These are phyloP conservation scores for Donacobius atricapilla DNA, from an alignment of 2,113 vertebrate species.

Conservation along the genomic window DNA sequence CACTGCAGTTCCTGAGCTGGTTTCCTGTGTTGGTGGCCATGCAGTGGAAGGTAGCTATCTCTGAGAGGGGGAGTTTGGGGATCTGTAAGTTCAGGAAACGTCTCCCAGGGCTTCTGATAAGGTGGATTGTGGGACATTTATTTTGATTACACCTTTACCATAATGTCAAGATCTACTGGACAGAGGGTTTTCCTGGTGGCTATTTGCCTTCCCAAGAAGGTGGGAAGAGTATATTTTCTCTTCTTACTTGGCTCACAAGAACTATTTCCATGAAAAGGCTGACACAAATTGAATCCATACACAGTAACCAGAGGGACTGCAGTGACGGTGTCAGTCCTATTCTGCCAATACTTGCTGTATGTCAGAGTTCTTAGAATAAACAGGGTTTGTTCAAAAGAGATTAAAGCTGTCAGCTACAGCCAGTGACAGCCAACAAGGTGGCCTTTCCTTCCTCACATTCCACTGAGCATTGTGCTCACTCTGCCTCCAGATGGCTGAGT, in stretches of 20 bases:
- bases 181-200: not conserved
- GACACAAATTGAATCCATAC: not conserved
- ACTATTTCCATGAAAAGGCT: not conserved
- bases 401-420: not conserved
- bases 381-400: not conserved
- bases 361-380: not conserved
- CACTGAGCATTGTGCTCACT: rapidly evolving
- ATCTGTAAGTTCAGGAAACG: not conserved
- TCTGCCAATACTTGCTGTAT: not conserved
- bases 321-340: not conserved
- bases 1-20: not conserved
- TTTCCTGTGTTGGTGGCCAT: not conserved
- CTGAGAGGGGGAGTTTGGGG: not conserved
- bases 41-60: not conserved
- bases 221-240: not conserved
- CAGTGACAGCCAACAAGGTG: not conserved
- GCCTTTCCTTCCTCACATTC: rapidly evolving
- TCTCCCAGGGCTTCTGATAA: not conserved
- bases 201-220: not conserved
- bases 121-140: not conserved
- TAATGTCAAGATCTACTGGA: not conserved
- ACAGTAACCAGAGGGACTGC: not conserved
- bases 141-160: not conserved
- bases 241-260: not conserved
- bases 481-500: rapidly evolving